phyloP scores from a whole-genome alignment of 2,797 vertebrate genomes.

The Spinus olivaceus region DNA sequence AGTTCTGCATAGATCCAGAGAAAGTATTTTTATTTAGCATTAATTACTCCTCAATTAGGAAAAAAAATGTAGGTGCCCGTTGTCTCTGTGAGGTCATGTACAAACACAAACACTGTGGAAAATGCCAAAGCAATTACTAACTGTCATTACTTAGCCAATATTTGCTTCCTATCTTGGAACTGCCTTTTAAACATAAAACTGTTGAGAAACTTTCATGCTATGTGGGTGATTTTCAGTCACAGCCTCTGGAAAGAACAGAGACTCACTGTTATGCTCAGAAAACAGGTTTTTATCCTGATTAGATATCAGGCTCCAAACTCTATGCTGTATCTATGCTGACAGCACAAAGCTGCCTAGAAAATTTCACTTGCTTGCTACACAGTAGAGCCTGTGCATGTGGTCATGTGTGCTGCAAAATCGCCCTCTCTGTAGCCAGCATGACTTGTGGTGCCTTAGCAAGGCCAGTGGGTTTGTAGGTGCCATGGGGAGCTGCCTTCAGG shows the following conservation, averaged over 20 bases:
- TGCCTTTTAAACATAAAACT: not conserved
- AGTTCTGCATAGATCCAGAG: not conserved
- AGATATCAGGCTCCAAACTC: not conserved
- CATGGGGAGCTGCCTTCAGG: not conserved
- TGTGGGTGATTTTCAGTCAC: not conserved
- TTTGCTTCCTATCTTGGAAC: not conserved
- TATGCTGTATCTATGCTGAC: not conserved
- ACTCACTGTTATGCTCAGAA: not conserved
- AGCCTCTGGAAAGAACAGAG: not conserved
- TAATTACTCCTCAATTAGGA: not conserved
- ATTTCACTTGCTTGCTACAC: not conserved
- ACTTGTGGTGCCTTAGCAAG: not conserved
- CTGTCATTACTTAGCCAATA: conserved; percentile 26
- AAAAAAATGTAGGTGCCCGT: not conserved
- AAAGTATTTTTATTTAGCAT: not conserved
- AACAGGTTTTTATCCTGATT: not conserved
- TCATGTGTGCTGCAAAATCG: not conserved
- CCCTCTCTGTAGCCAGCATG: not conserved
- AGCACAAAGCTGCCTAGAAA: not conserved
- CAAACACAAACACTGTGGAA: not conserved
- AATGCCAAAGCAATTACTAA: not conserved
- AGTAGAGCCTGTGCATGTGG: rapidly evolving
- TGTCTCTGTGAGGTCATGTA: not conserved
- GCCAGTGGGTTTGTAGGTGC: not conserved
- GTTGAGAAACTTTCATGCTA: not conserved